Conservation (phyloP, 2,888 invertebrate genomes). For the Xestia sexstrigata region DNA sequence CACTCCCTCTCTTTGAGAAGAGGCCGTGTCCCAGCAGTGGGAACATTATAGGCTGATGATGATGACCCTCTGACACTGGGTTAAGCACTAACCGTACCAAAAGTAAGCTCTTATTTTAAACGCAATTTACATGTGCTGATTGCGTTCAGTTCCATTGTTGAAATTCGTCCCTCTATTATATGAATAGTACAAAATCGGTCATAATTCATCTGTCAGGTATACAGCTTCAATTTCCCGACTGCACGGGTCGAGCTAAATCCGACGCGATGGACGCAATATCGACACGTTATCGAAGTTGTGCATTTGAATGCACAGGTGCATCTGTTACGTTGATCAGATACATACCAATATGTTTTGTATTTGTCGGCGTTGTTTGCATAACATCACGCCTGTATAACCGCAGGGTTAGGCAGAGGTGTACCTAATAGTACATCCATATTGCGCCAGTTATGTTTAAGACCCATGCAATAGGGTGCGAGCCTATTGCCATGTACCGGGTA, state of each 20-base stretch:
- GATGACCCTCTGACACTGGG: too few species aligned
- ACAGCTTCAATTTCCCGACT: slow-evolving; percentile 52
- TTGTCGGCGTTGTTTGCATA: background rate
- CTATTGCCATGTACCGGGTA: too few species aligned
- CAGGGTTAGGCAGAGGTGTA: too few species aligned
- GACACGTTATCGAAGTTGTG: slow-evolving; percentile 24
- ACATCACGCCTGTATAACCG: background rate
- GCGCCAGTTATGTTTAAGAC: too few species aligned
- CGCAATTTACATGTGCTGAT: background rate
- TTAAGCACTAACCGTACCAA: too few species aligned
- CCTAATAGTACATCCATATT: too few species aligned
- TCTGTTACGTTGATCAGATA: background rate
- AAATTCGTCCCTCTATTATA: background rate
- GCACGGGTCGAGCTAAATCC: slow-evolving; percentile 14
- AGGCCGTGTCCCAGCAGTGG: too few species aligned
- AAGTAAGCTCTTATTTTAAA: too few species aligned
- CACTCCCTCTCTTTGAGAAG: too few species aligned
- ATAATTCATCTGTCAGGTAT: slow-evolving; percentile 15
- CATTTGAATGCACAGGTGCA: slow-evolving; percentile 39
- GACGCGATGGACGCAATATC: slow-evolving; percentile 23
- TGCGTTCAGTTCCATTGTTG: background rate
- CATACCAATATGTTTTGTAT: slow-evolving; percentile 9
- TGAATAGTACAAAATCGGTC: background rate
- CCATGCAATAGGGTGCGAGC: too few species aligned
- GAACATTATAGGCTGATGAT: too few species aligned